A percentile compares a stretch with the other conserved stretches of the same genome.
phyloP scores from a whole-genome alignment of 2,113 vertebrate genomes.

The Salvelinus fontinalis region DNA sequence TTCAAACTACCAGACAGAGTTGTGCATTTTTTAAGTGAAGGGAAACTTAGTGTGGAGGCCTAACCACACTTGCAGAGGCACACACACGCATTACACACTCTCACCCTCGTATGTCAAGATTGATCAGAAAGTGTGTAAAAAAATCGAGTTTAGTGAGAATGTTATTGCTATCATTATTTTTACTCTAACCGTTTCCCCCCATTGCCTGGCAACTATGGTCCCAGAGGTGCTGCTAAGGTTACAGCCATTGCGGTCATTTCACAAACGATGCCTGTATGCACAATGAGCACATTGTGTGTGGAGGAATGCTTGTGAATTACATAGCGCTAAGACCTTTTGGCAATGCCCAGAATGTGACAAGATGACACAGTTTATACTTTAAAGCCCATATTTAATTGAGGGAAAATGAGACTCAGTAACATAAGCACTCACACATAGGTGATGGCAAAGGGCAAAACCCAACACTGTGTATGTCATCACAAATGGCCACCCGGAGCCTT shows the following conservation, averaged over 20 bases:
- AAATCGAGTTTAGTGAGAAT: slow-evolving; percentile 50
- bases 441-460: slow-evolving; percentile 42
- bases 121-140: slow-evolving; percentile 27
- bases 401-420: slow-evolving; percentile 45
- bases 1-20: slow-evolving; percentile 25
- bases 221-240: slow-evolving; percentile 63
- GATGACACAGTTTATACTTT: slow-evolving; percentile 30
- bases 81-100: slow-evolving; percentile 18
- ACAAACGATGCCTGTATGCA: slow-evolving; percentile 53
- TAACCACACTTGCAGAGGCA: background rate
- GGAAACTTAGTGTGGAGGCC: background rate
- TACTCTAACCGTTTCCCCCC: slow-evolving; percentile 60
- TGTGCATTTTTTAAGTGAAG: too few species aligned
- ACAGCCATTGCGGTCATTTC: slow-evolving; percentile 55
- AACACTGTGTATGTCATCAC: slow-evolving; percentile 35
- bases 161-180: slow-evolving; percentile 63
- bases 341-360: slow-evolving; percentile 28
- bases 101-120: background rate
- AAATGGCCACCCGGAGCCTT: slow-evolving; percentile 15
- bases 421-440: slow-evolving; percentile 24
- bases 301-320: slow-evolving; percentile 49
- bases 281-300: slow-evolving; percentile 71
- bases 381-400: slow-evolving; percentile 32
- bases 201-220: slow-evolving; percentile 52
- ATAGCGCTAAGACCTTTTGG: slow-evolving; percentile 41